Evolutionary conservation across 2,888 invertebrate species (phyloP).

Genomic region (Exocentrus adspersus): DNA sequence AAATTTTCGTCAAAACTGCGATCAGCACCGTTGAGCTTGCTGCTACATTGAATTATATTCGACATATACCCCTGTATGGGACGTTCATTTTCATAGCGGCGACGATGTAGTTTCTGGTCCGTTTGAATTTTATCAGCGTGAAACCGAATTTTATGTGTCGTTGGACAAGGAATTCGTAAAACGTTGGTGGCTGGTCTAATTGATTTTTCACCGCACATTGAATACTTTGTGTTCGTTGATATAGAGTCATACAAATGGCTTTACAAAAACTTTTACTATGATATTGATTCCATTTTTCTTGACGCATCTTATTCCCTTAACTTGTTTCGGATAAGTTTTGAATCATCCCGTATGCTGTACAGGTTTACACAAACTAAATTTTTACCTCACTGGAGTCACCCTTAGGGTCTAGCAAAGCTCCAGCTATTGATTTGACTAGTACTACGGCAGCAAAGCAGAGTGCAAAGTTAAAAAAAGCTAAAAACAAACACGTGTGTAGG

Average conservation of each 20-base stretch:
- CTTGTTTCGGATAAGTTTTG: no score
- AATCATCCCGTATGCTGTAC: no score
- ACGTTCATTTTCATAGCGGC: not conserved
- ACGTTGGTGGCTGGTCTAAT: not conserved
- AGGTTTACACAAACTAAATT: not conserved
- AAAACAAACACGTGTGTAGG: slow-evolving; percentile 2
- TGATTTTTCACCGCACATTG: no score
- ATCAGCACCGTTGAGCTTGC: not conserved
- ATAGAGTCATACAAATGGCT: no score
- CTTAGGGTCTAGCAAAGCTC: not conserved
- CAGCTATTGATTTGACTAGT: slow-evolving; percentile 5
- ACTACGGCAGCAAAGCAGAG: no score
- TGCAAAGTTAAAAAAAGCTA: not conserved
- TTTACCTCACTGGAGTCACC: not conserved
- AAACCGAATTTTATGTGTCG: slow-evolving; percentile 7
- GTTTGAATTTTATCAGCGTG: slow-evolving; percentile 1
- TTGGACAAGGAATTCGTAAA: not conserved
- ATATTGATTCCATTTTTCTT: no score
- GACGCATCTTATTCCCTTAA: no score
- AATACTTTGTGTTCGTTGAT: no score
- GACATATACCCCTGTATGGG: not conserved
- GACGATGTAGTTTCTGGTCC: slow-evolving; percentile 2
- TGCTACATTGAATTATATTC: not conserved
- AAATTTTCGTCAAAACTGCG: not conserved
- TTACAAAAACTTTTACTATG: no score